Conservation (phyloP, 2,888 invertebrate species). For the Clostera curtula region DNA sequence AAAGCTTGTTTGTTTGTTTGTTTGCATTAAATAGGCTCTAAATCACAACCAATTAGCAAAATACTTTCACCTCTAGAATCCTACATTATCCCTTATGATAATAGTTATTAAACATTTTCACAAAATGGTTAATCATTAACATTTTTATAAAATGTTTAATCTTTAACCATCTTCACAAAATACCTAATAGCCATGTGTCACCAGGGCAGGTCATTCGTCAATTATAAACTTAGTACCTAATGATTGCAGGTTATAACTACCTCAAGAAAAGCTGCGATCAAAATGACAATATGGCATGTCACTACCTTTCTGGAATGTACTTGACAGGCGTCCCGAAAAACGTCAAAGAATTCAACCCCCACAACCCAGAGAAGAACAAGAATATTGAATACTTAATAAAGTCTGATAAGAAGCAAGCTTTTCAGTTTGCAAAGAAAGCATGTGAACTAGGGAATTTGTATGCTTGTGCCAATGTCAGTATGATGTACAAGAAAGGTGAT, state of each 20-base stretch:
- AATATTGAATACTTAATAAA: constrained; percentile 71
- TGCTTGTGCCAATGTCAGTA: constrained; percentile 92
- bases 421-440: constrained; percentile 83
- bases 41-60: too few species aligned
- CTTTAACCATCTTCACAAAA: too few species aligned
- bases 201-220: too few species aligned
- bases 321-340: constrained; percentile 81
- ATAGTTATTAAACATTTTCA: too few species aligned
- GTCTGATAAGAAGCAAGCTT: constrained; percentile 85
- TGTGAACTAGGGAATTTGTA: constrained; percentile 90
- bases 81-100: too few species aligned
- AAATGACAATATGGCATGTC: constrained; percentile 82
- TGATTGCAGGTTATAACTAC: constrained; percentile 71
- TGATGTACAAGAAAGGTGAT: constrained; percentile 90
- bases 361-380: constrained; percentile 50
- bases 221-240: not conserved
- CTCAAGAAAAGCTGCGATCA: constrained; percentile 76
- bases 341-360: constrained; percentile 57
- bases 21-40: too few species aligned
- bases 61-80: too few species aligned
- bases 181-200: too few species aligned
- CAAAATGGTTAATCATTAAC: too few species aligned
- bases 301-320: constrained; percentile 86
- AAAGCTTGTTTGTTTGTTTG: too few species aligned
- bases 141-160: too few species aligned